Conservation (phyloP, 2,797 vertebrate species). For the Sebastes vulpes region DNA sequence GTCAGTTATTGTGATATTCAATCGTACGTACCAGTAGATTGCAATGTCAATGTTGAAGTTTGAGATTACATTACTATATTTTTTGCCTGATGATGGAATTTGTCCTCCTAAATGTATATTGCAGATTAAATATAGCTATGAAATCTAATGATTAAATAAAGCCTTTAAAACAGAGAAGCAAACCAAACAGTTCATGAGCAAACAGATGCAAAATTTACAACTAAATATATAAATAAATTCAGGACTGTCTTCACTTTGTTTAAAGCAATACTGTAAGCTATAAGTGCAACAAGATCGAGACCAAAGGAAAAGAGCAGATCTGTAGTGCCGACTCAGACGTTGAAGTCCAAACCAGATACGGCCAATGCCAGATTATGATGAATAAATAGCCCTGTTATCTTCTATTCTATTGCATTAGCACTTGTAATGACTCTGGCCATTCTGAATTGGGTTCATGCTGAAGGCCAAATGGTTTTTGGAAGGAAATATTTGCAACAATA, state of each 20-base stretch:
- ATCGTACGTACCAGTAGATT: background rate
- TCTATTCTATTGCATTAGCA: background rate
- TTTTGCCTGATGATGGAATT: background rate
- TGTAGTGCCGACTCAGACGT: background rate
- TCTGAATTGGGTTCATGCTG: conserved; percentile 4
- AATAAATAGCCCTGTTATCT: background rate
- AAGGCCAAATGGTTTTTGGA: background rate
- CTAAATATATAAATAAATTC: no score
- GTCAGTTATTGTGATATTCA: background rate
- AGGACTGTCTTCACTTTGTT: background rate
- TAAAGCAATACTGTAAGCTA: background rate
- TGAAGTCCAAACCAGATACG: background rate
- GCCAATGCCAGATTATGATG: background rate
- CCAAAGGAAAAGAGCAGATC: background rate
- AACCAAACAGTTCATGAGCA: no score
- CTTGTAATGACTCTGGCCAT: background rate
- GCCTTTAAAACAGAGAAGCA: no score
- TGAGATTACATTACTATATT: background rate
- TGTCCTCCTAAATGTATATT: no score
- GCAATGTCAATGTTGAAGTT: background rate
- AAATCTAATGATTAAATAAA: no score
- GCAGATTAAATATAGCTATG: no score
- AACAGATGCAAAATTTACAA: no score
- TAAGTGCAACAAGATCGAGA: background rate
- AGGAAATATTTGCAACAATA: background rate